Evolutionary conservation across 2,113 vertebrate species (phyloP).

Genomic region (Pelecanoides urinatrix): DNA sequence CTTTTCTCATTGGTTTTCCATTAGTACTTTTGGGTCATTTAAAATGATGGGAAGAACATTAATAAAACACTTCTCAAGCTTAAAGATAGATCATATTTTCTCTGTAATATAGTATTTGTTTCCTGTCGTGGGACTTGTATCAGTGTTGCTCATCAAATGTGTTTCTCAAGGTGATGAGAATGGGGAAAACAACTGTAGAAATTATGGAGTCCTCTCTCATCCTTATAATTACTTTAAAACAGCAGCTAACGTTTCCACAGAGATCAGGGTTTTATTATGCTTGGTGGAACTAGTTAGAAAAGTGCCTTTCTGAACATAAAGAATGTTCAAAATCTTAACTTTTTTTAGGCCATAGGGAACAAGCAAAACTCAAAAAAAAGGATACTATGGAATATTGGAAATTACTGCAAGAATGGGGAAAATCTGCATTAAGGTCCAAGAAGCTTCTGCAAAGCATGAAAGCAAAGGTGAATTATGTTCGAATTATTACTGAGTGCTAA

Average conservation of each 20-base stretch:
- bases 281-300: not conserved
- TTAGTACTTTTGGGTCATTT: not conserved
- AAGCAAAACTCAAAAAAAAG: not conserved
- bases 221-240: not conserved
- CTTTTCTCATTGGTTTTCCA: not conserved
- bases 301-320: not conserved
- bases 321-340: not conserved
- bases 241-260: not conserved
- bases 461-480: not conserved
- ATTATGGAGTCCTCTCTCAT: not conserved
- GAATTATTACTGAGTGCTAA: not conserved
- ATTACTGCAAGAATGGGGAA: not conserved
- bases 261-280: not conserved
- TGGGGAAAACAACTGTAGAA: not conserved
- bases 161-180: not conserved
- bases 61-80: not conserved
- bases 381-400: not conserved
- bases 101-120: not conserved
- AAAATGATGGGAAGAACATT: not conserved
- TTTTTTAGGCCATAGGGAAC: not conserved
- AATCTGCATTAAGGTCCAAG: not conserved
- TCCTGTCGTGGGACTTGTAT: not conserved
- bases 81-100: not conserved
- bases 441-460: not conserved
- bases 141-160: not conserved